phyloP scores from a whole-genome alignment of 2,113 vertebrate species.

The Etia nguti region DNA sequence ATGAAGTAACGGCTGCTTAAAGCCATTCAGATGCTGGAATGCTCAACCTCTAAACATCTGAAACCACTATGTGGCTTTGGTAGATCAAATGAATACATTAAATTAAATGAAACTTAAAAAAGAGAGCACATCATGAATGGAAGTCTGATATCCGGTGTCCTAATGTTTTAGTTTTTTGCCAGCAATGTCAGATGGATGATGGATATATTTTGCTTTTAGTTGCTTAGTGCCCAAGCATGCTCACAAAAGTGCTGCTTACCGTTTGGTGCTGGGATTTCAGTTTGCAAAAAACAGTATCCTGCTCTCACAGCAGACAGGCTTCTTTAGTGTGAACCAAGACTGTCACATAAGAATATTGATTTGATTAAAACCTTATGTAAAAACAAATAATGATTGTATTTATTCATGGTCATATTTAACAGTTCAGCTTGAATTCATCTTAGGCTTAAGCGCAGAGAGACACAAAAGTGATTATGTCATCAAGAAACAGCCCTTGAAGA shows the following conservation, averaged over 20 bases:
- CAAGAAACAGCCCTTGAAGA: background rate
- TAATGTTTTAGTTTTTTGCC: background rate
- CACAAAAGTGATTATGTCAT: background rate
- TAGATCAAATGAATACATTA: background rate
- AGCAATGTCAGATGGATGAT: background rate
- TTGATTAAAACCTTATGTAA: background rate
- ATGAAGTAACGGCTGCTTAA: background rate
- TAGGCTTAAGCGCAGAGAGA: background rate
- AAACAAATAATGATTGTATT: background rate
- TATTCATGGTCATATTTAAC: background rate
- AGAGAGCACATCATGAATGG: background rate
- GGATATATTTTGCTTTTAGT: background rate
- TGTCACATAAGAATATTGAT: background rate
- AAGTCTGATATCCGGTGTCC: background rate
- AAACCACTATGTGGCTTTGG: background rate
- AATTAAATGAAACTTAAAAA: background rate
- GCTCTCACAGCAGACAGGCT: background rate
- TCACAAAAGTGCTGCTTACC: background rate
- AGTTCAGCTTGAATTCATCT: background rate
- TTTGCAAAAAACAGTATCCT: background rate
- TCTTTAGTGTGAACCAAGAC: background rate
- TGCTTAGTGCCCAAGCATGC: background rate
- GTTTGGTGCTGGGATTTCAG: background rate
- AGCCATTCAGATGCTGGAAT: background rate
- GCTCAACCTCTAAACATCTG: background rate